Conservation (phyloP, 2,888 invertebrate species). For the Harpalus rufipes region DNA sequence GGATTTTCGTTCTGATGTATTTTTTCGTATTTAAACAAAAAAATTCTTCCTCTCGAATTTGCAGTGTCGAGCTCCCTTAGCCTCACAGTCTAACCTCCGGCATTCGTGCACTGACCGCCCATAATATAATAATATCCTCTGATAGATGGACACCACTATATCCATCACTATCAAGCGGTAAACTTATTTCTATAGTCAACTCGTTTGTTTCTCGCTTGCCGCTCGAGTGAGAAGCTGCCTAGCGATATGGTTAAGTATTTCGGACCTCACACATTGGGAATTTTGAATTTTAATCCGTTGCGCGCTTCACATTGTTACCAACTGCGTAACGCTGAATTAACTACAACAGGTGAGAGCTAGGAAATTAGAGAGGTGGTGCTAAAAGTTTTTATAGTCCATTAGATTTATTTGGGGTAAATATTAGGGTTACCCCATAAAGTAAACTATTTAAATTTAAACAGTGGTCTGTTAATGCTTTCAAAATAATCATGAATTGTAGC, state of each 20-base stretch:
- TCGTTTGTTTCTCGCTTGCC: constrained; percentile 3
- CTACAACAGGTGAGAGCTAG: constrained; percentile 13
- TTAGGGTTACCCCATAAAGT: not conserved
- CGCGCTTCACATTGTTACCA: constrained; percentile 48
- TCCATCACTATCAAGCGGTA: constrained; percentile 25
- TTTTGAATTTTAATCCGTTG: constrained; percentile 66
- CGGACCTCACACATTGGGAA: constrained; percentile 67
- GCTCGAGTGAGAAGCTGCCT: constrained; percentile 23
- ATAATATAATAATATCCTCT: constrained; percentile 68
- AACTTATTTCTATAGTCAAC: not conserved
- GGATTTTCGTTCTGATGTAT: too few relatives aligned
- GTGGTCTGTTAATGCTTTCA: too few relatives aligned
- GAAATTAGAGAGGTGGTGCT: constrained; percentile 59
- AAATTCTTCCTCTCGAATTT: not conserved
- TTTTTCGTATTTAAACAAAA: not conserved
- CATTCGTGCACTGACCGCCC: constrained; percentile 68
- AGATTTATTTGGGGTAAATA: constrained; percentile 24
- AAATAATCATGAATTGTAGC: too few relatives aligned
- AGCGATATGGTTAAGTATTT: constrained; percentile 66
- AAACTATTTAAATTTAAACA: not conserved
- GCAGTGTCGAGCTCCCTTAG: not conserved
- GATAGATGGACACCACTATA: constrained; percentile 65
- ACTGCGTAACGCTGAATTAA: constrained; percentile 52
- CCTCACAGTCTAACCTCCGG: constrained; percentile 72
- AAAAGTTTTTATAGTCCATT: constrained; percentile 64